These are phyloP conservation scores for Anabas testudineus DNA, from an alignment of 2,797 vertebrate genomes.

Conservation along the genomic window DNA sequence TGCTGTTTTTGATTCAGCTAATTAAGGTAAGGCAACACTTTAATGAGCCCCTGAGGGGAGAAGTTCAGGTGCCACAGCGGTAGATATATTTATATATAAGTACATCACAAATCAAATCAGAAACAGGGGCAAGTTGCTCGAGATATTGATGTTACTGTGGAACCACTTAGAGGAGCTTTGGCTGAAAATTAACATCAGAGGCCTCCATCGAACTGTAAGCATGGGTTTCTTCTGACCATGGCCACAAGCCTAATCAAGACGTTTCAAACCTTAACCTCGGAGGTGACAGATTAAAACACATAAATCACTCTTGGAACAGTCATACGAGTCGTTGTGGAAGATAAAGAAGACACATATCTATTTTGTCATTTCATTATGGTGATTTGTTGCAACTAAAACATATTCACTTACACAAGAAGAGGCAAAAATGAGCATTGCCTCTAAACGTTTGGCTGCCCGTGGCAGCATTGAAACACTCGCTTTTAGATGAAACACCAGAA, in stretches of 20 bases:
- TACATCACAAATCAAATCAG: too few relatives aligned
- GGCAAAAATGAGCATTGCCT: not conserved
- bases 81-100: too few relatives aligned
- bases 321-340: not conserved
- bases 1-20: too few relatives aligned
- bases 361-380: not conserved
- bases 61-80: too few relatives aligned
- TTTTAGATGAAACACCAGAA: slow-evolving; percentile 12
- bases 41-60: too few relatives aligned
- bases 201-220: not conserved
- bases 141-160: not conserved
- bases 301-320: not conserved
- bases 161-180: not conserved
- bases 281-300: not conserved
- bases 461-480: not conserved
- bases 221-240: slow-evolving; percentile 2
- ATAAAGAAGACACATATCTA: not conserved
- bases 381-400: not conserved
- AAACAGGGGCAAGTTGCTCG: not conserved
- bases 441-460: not conserved
- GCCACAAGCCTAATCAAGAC: not conserved
- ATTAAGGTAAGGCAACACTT: too few relatives aligned
- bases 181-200: slow-evolving; percentile 1
- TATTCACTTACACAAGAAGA: not conserved
- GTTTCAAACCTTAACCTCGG: too few relatives aligned